These are phyloP conservation scores for Sycobia sp. DNA, from an alignment of 1,140 invertebrate species.

Conservation along the genomic window DNA sequence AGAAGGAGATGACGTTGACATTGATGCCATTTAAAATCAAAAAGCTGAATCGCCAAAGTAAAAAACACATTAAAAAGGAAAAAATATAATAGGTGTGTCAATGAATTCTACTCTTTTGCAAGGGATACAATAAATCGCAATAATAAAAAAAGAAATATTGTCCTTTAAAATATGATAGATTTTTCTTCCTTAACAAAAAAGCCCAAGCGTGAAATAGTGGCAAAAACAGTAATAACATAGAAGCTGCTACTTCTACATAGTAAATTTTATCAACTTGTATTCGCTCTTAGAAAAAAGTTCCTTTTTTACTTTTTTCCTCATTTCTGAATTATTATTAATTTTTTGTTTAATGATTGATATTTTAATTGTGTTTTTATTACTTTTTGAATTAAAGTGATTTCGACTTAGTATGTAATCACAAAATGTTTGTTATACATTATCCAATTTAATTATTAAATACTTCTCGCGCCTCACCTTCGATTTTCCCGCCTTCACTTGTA, in stretches of 20 bases:
- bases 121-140: constrained; percentile 28
- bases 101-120: constrained; percentile 22
- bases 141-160: constrained; percentile 16
- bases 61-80: constrained; percentile 30
- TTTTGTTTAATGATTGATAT: constrained; percentile 13
- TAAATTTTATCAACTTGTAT: constrained; percentile 35
- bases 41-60: constrained; percentile 38
- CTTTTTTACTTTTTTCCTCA: constrained; percentile 1
- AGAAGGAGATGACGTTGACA: constrained; percentile 83
- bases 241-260: constrained; percentile 21
- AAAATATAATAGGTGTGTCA: constrained; percentile 9
- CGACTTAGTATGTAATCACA: constrained; percentile 32
- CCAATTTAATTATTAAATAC: constrained; percentile 16
- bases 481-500: constrained; percentile 22
- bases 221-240: constrained; percentile 9
- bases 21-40: constrained; percentile 84
- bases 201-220: constrained; percentile 5
- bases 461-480: constrained; percentile 17
- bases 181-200: constrained; percentile 23
- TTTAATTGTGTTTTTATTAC: constrained; percentile 21
- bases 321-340: not conserved
- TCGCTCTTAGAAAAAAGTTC: constrained; percentile 14
- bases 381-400: constrained; percentile 29
- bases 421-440: constrained; percentile 22
- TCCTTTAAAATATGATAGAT: constrained; percentile 17